Percentiles rank a stretch among this genome's conserved stretches.
Evolutionary conservation across 1,140 invertebrate genomes (phyloP).

Genomic region (Sarcophaga bullata): DNA sequence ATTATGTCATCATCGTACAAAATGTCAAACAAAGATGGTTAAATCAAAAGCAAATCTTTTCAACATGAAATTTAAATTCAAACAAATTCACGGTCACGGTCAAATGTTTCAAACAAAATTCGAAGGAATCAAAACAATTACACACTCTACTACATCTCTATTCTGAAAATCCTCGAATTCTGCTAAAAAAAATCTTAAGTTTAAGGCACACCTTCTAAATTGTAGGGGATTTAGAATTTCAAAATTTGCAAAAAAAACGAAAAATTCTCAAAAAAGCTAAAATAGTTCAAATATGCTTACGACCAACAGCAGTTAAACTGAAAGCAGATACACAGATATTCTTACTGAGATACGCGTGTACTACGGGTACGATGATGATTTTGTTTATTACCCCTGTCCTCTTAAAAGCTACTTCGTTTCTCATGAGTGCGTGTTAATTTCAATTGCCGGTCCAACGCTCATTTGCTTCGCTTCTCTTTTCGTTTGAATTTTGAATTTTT

Average conservation of each 20-base stretch:
- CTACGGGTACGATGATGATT: neutral
- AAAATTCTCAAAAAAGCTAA: neutral
- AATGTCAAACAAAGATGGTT: slow-evolving; percentile 8
- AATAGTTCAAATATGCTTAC: neutral
- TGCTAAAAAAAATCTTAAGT: neutral
- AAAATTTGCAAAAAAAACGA: too few species aligned
- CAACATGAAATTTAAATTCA: neutral
- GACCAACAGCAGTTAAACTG: neutral
- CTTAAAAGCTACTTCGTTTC: slow-evolving; percentile 8
- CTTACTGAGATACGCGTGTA: too few species aligned
- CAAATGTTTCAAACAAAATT: slow-evolving; percentile 13
- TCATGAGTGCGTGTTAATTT: slow-evolving; percentile 30
- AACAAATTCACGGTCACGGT: slow-evolving; percentile 21
- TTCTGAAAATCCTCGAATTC: neutral
- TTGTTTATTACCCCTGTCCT: neutral
- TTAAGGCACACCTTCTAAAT: neutral
- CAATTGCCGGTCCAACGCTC: neutral
- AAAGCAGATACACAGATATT: too few species aligned
- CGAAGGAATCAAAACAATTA: slow-evolving; percentile 22
- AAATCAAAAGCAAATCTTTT: neutral
- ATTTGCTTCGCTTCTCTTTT: neutral
- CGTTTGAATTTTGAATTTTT: neutral
- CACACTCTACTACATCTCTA: neutral
- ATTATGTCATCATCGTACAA: slow-evolving; percentile 31
- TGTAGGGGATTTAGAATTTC: too few species aligned